Base-by-base conservation (phyloP, 2,797 vertebrate genomes). In the Melanotaenia pygmaea region DNA sequence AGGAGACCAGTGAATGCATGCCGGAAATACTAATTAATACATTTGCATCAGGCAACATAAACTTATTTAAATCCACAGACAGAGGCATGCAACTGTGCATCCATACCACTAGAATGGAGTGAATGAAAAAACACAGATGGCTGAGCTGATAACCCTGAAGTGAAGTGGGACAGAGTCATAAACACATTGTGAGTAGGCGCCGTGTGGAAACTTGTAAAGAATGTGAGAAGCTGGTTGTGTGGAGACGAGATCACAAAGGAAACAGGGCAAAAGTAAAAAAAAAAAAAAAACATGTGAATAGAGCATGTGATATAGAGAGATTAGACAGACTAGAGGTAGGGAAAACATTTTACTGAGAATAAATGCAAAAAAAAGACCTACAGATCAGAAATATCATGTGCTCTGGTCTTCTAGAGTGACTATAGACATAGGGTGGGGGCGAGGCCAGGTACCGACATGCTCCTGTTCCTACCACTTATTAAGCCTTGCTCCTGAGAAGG, bases 351-450 rank as follows among this genome's bases (percentile, higher is more conserved):
- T 47, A 51, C 54, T 28, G 57, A 75, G 64, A 70, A 66, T 34
- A 59, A 58, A 70, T 28, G 57, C 0, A 38, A 64, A 70, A 24
- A 24, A 57, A 43, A 22, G 24, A 57, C 26, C 16, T 20, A 38
- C 57, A 78, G 82, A 78, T 71, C 79, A 69, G 64, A 71, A 65
- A 72, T 73, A 82, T 92, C 90, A 91, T 90, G 89, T 88, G 89
- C 84, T 84, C 9, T 54, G n/a, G 88, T 79, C 89, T 92, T 86
- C 59, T 82, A 68, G 76, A 78, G 26, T 81, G 34, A 79, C 47
- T 67, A 64, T 35, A 50, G 72, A 70, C 45, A 45, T 7, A 54
- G 13, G 26, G 60, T 56, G 60, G 67, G 67, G 60, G 64, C 43
- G 40, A 54, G 37, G 57, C 7, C 32, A 9, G 53, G 22, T 68